Conservation (phyloP, 2,797 vertebrate genomes). For the Myotis planiceps region DNA sequence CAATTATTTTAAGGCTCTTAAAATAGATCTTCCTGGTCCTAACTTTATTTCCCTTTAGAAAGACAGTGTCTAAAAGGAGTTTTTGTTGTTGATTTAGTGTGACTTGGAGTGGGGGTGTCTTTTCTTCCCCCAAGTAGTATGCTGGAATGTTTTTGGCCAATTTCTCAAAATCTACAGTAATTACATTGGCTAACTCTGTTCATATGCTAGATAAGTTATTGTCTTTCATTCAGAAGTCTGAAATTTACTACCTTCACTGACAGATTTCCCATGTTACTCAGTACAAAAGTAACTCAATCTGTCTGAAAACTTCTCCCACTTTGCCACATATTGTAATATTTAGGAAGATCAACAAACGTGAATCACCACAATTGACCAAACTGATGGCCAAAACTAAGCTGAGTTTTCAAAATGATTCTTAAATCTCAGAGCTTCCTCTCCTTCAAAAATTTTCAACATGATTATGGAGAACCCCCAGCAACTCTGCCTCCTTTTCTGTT, state of each 20-base stretch:
- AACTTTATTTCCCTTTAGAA: slow-evolving; percentile 20
- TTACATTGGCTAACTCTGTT: slow-evolving; percentile 23
- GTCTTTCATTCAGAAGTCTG: slow-evolving; percentile 44
- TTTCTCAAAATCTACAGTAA: slow-evolving; percentile 35
- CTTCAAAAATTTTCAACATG: neutral
- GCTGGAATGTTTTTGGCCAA: neutral
- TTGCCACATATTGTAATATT: slow-evolving; percentile 10
- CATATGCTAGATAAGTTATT: slow-evolving; percentile 36
- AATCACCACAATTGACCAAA: neutral
- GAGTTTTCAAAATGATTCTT: neutral
- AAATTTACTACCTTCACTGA: slow-evolving; percentile 20
- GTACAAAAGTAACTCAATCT: neutral
- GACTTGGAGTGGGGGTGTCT: neutral
- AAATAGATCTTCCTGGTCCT: neutral
- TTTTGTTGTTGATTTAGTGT: slow-evolving; percentile 34
- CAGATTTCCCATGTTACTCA: slow-evolving; percentile 48
- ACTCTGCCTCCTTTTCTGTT: neutral
- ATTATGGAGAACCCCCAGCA: neutral
- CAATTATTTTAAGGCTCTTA: neutral
- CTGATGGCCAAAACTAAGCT: neutral
- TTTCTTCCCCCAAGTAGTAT: slow-evolving; percentile 52
- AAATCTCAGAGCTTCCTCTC: neutral
- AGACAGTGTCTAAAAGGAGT: neutral
- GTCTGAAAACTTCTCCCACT: neutral
- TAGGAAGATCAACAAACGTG: slow-evolving; percentile 21